Evolutionary conservation across 2,113 vertebrate genomes (phyloP).

Genomic region (Limnothrissa miodon): DNA sequence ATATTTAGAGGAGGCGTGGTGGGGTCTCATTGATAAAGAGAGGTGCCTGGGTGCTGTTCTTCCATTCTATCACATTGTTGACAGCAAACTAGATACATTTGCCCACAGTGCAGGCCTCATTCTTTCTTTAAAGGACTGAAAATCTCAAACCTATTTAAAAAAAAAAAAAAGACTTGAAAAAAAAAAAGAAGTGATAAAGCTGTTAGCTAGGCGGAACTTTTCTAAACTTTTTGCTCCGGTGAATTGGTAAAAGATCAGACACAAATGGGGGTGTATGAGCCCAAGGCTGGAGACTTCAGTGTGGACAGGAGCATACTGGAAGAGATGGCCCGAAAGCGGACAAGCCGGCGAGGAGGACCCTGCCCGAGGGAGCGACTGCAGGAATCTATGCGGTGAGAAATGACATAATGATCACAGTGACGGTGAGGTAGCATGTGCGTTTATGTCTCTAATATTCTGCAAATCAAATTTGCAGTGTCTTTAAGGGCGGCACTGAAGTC

Average conservation of each 20-base stretch:
- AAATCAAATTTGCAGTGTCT: no score
- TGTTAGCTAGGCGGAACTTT: not conserved
- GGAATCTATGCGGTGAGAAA: slow-evolving; percentile 51
- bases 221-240: not conserved
- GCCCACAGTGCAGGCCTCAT: no score
- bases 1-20: not conserved
- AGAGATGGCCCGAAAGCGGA: slow-evolving; percentile 67
- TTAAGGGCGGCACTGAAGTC: no score
- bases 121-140: no score
- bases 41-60: slow-evolving; percentile 45
- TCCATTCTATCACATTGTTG: slow-evolving; percentile 30
- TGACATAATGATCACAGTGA: not conserved
- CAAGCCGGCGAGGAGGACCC: slow-evolving; percentile 22
- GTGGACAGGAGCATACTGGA: slow-evolving; percentile 68
- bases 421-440: no score
- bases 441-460: no score
- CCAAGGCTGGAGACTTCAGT: slow-evolving; percentile 35
- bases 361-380: slow-evolving; percentile 52
- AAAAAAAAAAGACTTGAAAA: no score
- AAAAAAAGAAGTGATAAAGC: not conserved
- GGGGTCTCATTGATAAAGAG: slow-evolving; percentile 29
- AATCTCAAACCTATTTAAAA: no score
- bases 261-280: slow-evolving; percentile 29
- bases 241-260: not conserved
- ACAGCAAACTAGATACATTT: slow-evolving; percentile 24